Evolutionary conservation across 64 coral and sea anemone species (phyloP), one percentile per base, ranked within the genome.

Genomic region (Montipora cactus): DNA sequence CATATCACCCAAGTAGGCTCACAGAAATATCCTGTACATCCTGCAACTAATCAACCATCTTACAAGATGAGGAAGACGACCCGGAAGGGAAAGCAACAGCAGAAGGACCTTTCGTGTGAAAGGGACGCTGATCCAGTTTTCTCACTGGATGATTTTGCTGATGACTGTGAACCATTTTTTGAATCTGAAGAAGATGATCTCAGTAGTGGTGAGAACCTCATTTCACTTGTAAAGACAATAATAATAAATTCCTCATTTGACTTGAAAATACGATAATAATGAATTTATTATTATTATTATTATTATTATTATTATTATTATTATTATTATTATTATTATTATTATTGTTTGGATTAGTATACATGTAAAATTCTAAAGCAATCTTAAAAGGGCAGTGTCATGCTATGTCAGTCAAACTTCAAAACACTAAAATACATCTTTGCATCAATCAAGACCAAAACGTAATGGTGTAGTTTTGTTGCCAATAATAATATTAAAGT

Each of bases 141-240:
- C 88, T 75, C 83, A 44, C 59, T 97, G 67, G 96, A 97, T 89
- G 96, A 93, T 53, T 97, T 97, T 57, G 95, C 72, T 44, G 72
- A 97, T 73, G 96, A 97, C 55, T 95, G 93, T 55, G 96, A 97
- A 85, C 96, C 96, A 37, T 97, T 97, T 79, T 97, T 97, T 89
- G 96, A 97, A 37, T 97, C 96, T 1, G 96, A 97, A 28, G 96
- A 97, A 79, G 96, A 97, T 77, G 96, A 97, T 7, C 58, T 97
- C 1, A 96, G 94, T 76, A 97, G 96, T 92, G 96, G 96, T 97
- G 83, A 92, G 18, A 75, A 75, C 28, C 79, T 66, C 37, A 44
- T 61, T 28, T 22, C 5, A 46, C 62, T 0, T 89, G 21, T 8
- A 19, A 59, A 3, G 1, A 28, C 21, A 5, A 37, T 37, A 37